These are phyloP conservation scores for Microplitis demolitor DNA, from an alignment of 1,140 invertebrate species.

Conservation along the genomic window DNA sequence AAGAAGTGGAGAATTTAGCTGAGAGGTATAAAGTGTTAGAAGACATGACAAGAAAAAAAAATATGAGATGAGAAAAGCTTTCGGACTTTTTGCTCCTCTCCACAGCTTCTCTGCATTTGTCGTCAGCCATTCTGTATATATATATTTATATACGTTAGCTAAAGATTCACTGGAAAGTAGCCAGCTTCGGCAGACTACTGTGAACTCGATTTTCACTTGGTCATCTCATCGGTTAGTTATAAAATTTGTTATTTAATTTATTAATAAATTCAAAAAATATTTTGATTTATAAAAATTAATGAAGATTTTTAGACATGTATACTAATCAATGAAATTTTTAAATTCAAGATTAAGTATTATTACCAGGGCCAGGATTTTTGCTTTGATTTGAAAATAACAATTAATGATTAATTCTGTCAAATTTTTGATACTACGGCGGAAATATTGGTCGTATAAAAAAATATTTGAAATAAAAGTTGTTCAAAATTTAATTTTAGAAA, in stretches of 20 bases:
- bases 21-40: slow-evolving; percentile 17
- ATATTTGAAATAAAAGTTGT: too few species aligned
- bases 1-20: slow-evolving; percentile 13
- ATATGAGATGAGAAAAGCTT: background rate
- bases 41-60: slow-evolving; percentile 12
- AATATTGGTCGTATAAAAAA: too few species aligned
- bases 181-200: background rate
- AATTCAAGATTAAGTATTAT: too few species aligned
- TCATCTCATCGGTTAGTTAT: slow-evolving; percentile 28
- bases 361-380: too few species aligned
- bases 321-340: too few species aligned
- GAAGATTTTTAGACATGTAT: too few species aligned
- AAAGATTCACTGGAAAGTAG: slow-evolving; percentile 13
- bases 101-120: slow-evolving; percentile 31
- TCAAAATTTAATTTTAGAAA: too few species aligned
- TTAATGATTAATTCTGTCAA: too few species aligned
- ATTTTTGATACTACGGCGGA: too few species aligned
- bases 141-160: slow-evolving; percentile 37
- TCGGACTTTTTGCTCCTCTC: background rate
- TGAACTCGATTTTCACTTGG: slow-evolving; percentile 3
- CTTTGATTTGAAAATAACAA: too few species aligned
- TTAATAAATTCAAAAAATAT: background rate
- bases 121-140: slow-evolving; percentile 35
- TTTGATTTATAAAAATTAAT: too few species aligned
- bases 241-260: background rate